phyloP scores from a whole-genome alignment of 1,140 invertebrate genomes.

The Semibalanus balanoides region DNA sequence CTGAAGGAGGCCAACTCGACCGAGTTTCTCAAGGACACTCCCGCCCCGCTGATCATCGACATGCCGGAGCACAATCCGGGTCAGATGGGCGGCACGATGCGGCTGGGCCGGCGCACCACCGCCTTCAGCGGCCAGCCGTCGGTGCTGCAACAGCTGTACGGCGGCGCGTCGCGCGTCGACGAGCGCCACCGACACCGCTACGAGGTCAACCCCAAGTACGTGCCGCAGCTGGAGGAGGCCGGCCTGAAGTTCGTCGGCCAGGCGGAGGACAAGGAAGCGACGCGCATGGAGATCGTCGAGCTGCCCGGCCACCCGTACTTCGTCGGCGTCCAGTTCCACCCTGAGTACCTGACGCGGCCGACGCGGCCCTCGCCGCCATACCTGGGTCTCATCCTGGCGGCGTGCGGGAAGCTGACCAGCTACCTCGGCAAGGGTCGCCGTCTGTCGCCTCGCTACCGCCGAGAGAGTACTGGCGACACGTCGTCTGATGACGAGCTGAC shows the following conservation, averaged over 20 bases:
- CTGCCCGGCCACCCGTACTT: conserved; percentile 70
- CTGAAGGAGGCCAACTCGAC: conserved; percentile 68
- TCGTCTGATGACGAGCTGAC: not conserved
- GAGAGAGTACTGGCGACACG: not conserved
- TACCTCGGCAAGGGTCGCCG: conserved; percentile 47
- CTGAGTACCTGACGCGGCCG: conserved; percentile 74
- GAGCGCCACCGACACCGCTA: conserved; percentile 93
- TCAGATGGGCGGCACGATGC: conserved; percentile 93
- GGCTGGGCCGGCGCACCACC: conserved; percentile 81
- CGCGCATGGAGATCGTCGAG: conserved; percentile 51
- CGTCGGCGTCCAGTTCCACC: conserved; percentile 93
- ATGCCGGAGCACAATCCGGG: conserved; percentile 97
- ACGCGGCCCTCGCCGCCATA: conserved; percentile 89
- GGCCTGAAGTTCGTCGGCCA: conserved; percentile 85
- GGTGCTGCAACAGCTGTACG: conserved; percentile 55
- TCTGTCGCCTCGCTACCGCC: not conserved
- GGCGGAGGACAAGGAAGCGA: conserved; percentile 56
- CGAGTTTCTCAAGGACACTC: conserved; percentile 61
- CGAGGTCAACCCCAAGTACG: conserved; percentile 84
- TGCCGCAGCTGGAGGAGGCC: conserved; percentile 55
- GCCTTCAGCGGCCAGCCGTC: conserved; percentile 41
- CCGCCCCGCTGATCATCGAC: conserved; percentile 77
- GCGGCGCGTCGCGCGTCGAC: conserved; percentile 63
- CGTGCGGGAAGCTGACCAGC: conserved; percentile 53
- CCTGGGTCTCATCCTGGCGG: conserved; percentile 78